Base-by-base conservation (phyloP, 2,797 vertebrate species). In the Platyrinchus mystaceus region DNA sequence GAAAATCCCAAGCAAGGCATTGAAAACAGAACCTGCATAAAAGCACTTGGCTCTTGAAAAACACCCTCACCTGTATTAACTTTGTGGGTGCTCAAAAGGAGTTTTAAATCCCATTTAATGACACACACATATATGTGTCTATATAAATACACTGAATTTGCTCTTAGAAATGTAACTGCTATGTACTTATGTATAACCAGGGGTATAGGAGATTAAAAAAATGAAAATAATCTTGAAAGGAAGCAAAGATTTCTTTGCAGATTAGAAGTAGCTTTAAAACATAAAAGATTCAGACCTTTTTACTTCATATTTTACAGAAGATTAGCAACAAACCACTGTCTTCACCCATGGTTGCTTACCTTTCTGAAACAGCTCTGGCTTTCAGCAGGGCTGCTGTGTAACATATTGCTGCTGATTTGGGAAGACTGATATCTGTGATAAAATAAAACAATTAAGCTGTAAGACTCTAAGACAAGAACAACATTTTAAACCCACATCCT, bases 381-480 rank as follows among this genome's bases (percentile, higher is more conserved):
- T 99, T 99, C 94, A 99, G 93, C 91, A 99, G 97, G 39, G 99
- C 99, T 97, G 99, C 99, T 94, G 99, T 99, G 96, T 99, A 99
- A 98, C 99, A 99, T 98, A 99, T 99, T 73, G 99, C 99, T 88
- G 99, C 99, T 68, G 99, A 99, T 97, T 99, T 99, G 96, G 99
- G 99, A 98, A 99, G 99, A 95, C 99, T 99, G 98, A 99, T 99
- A 97, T 99, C 99, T 99, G 84, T 14, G 96, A 97, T 28, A 95
- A 91, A 93, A 96, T 53, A 92, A 96, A 94, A 95, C 24, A 83
- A 46, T 96, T 90, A 83, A 67, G 36, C 37, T 89, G 71, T 90
- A 66, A 85, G 58, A 87, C 64, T 93, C 66, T 49, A 86, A 81
- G 30, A 41, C 60, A 90, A 94, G 58, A 74, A 47, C 93, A 94